Base-by-base conservation (phyloP, 2,888 invertebrate genomes). In the Acronicta psi region DNA sequence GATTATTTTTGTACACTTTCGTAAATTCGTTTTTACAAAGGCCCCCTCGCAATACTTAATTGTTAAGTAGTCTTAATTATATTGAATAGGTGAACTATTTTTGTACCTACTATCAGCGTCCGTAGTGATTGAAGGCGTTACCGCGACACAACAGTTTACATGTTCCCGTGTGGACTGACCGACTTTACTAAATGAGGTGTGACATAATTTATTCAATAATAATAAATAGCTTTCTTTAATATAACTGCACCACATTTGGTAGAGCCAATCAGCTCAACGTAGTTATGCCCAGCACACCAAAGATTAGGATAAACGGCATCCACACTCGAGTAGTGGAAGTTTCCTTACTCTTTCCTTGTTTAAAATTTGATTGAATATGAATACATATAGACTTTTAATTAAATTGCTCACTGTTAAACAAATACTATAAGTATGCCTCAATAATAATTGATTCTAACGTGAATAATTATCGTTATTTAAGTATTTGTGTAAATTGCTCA, bases 41-140 rank as follows among this genome's bases (percentile, higher is more conserved):
- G 81, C 88, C 92, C 89, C 91, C 92, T 90, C 90, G 85, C 86
- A 80, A 91, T 91, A 90, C 89, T 89, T 93, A 90, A 92, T 91
- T 91, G 91, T 93, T 94, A 94, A 93, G 93, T 94, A 94, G 93
- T 92, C 69, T 85, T 94, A 92, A 92, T 93, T 91, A 84, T 93
- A 93, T 89, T 86, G 83, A 81, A 93, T 94, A 94, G 93, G 93
- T 90, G 91, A 93, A 93, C 82, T 93, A 93, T 93, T 93, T 94
- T 94, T 94, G 92, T 94, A 94, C 92, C 91, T 90, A 90, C 83
- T 77, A 78, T 89, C 90, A 82, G 84, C 91, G 92, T 92, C 91
- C 90, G 87, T 91, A 92, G 91, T 83, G 78, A 84, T 85, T 75
- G 86, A 85, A 84, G 90, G 89, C 90, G 93, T 91, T 90, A 90